A percentile compares a stretch with the other conserved stretches of the same genome.
Evolutionary conservation across 2,797 vertebrate genomes (phyloP).

Genomic region (Pseudopleuronectes americanus): DNA sequence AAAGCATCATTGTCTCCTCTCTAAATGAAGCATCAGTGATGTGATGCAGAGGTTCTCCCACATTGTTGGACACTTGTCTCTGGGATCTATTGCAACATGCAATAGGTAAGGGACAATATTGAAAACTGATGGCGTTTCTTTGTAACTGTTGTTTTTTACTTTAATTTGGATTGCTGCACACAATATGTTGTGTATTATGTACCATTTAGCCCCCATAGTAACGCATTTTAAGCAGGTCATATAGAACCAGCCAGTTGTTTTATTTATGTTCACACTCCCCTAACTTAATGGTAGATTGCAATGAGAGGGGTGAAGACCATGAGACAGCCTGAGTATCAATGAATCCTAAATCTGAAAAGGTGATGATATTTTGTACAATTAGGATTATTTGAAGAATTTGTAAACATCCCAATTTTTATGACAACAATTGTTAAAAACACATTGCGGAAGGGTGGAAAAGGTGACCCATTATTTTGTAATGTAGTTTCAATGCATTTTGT

Average conservation of each 20-base stretch:
- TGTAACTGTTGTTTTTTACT: conserved; percentile 11
- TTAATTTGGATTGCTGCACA: not conserved
- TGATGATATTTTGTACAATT: not conserved
- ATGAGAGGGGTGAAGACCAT: conserved; percentile 42
- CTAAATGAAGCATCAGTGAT: not conserved
- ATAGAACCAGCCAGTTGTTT: conserved; percentile 73
- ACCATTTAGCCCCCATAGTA: conserved; percentile 32
- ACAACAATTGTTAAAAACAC: not conserved
- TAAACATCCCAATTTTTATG: not conserved
- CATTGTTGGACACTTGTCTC: not conserved
- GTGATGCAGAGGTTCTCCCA: not conserved
- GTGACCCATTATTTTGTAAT: conserved; percentile 12
- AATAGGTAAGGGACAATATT: not conserved
- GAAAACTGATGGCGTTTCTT: conserved; percentile 1
- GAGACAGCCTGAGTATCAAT: conserved; percentile 3
- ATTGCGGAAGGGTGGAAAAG: not conserved
- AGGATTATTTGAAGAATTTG: conserved; percentile 1
- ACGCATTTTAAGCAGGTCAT: conserved; percentile 67
- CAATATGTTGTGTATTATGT: not conserved
- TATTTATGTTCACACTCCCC: conserved; percentile 64
- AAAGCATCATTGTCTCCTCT: conserved; percentile 17
- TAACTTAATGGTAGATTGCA: conserved; percentile 60
- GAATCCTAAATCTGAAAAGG: conserved; percentile 26
- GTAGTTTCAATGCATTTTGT: not conserved
- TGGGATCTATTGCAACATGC: conserved; percentile 2